phyloP scores from a whole-genome alignment of 1,140 invertebrate species.

The Catajapyx aquilonaris region DNA sequence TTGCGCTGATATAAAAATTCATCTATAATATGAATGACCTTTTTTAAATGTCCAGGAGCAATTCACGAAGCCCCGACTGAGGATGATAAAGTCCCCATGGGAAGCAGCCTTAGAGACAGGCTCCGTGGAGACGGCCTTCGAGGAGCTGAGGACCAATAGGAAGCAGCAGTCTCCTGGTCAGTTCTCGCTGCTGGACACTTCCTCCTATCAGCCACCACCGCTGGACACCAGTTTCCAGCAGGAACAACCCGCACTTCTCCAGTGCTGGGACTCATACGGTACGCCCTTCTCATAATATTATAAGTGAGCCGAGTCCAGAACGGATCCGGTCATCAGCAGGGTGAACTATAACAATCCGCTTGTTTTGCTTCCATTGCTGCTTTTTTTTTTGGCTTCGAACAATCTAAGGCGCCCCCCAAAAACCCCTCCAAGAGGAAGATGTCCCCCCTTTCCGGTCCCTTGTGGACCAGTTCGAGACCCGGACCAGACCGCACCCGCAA shows the following conservation, averaged over 20 bases:
- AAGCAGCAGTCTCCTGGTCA: no score
- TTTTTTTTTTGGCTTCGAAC: no score
- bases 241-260: constrained; percentile 3
- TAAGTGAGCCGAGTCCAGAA: not conserved
- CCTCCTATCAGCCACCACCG: no score
- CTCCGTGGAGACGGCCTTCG: constrained; percentile 41
- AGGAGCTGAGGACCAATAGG: constrained; percentile 19
- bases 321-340: not conserved
- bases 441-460: constrained; percentile 2
- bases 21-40: not conserved
- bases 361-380: no score
- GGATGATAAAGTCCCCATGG: constrained; percentile 45
- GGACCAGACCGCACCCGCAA: not conserved
- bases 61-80: constrained; percentile 32
- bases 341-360: no score
- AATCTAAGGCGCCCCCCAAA: no score
- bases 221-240: no score
- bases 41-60: constrained; percentile 24
- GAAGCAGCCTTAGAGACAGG: constrained; percentile 47
- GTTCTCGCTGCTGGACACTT: constrained; percentile 1
- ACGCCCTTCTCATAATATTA: constrained; percentile 3
- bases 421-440: no score
- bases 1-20: no score
- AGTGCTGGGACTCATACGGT: constrained; percentile 3
- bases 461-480: not conserved